Evolutionary conservation across 2,797 vertebrate species (phyloP), one percentile per base, ranked within the genome.

Genomic region (Zenarchopterus dispar): DNA sequence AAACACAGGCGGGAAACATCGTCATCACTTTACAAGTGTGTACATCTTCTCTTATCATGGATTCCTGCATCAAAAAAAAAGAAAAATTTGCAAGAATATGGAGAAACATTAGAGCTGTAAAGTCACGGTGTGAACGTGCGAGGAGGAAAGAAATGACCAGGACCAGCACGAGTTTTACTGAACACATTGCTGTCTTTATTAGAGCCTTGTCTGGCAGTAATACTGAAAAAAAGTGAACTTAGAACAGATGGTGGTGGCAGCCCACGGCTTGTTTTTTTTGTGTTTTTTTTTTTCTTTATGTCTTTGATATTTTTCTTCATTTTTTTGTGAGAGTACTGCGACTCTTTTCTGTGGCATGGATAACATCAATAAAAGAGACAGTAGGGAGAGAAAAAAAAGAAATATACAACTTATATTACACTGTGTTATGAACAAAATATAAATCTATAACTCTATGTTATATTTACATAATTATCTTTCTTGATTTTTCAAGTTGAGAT

Each of bases 371-470:
- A 97, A 98, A 97, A 97, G 95, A 97, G 96, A 97, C 87, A 84
- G 83, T 88, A 86, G 85, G 86, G 89, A 91, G 81, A 89, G 75
- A 50, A 50, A 87, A 78, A 95, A 95, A 97, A 95, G 95, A 98
- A 99, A 99, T 99, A 97, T 98, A 99, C 97, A 99, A 99, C 97
- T 99, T 99, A 99, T 99, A 99, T 99, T 99, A 99, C 97, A 99
- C 95, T 98, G 96, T 97, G 97, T 99, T 99, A 99, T 99, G 97
- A 98, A 99, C 97, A 99, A 99, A 99, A 99, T 99, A 99, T 96
- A 99, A 99, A 99, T 99, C 96, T 99, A 99, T 99, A 97, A 96
- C 95, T 98, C 97, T 99, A 99, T 99, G 96, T 99, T 99, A 99
- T 99, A 99, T 98, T 97, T 99, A 99, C 97, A 99, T 96, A 97